Conservation (phyloP, 2,888 invertebrate genomes). For the Sylvicola cinctus region DNA sequence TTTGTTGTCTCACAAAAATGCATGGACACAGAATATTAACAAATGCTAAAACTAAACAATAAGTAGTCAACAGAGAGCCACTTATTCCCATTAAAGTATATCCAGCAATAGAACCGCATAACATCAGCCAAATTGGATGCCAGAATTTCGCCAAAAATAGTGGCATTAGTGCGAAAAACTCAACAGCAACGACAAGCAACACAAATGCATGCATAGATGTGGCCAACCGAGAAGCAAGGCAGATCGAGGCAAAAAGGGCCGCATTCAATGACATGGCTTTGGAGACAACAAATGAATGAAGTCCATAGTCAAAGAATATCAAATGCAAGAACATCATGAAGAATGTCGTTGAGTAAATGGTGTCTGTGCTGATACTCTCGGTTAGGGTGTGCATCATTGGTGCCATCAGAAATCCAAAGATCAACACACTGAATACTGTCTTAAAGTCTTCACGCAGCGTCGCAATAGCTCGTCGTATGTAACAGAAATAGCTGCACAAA, state of each 20-base stretch:
- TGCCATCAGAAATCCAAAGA: constrained; percentile 74
- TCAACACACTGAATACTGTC: constrained; percentile 60
- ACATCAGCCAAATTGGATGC: constrained; percentile 14
- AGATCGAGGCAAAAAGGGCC: constrained; percentile 86
- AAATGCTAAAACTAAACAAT: constrained; percentile 35
- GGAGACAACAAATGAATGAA: constrained; percentile 62
- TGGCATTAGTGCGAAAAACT: constrained; percentile 77
- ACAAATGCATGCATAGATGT: constrained; percentile 76
- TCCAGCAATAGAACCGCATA: too few species aligned
- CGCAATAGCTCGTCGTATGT: constrained; percentile 14
- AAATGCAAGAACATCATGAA: constrained; percentile 75
- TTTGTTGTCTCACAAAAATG: constrained; percentile 55
- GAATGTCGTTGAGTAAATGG: constrained; percentile 83
- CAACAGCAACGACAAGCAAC: constrained; percentile 69
- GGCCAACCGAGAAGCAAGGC: constrained; percentile 76
- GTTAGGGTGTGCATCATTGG: constrained; percentile 88
- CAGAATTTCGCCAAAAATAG: constrained; percentile 36
- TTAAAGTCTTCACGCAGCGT: constrained; percentile 39
- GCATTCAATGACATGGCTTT: constrained; percentile 84
- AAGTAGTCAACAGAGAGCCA: constrained; percentile 34
- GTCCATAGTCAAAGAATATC: constrained; percentile 82
- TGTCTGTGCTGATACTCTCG: constrained; percentile 91
- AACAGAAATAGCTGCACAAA: constrained; percentile 38
- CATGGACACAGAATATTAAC: constrained; percentile 53
- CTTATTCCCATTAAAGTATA: too few species aligned